Conservation (phyloP, 2,113 vertebrate species). For the Hippoglossus stenolepis region DNA sequence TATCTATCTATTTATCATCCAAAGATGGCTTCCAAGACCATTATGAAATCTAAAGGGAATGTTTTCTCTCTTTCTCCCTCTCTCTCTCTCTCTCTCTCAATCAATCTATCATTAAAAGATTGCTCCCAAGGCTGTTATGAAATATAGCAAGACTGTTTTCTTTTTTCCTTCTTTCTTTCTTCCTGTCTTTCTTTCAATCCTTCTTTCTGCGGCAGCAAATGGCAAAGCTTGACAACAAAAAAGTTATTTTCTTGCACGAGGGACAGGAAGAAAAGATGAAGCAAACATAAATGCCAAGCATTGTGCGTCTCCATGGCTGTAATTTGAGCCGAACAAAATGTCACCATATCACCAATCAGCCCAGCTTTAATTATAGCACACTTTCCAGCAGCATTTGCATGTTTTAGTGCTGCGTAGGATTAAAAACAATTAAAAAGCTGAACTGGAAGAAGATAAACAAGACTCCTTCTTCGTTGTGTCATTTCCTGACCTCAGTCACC, state of each 20-base stretch:
- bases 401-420: constrained; percentile 13
- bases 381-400: constrained; percentile 35
- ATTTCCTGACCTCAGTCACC: constrained; percentile 41
- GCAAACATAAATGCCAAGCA: constrained; percentile 40
- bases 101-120: background rate
- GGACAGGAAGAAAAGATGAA: constrained; percentile 3
- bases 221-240: constrained; percentile 18
- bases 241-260: constrained; percentile 14
- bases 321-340: constrained; percentile 54
- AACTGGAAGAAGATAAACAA: constrained; percentile 26
- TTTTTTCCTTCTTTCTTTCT: background rate
- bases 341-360: constrained; percentile 51
- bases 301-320: constrained; percentile 22
- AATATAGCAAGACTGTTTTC: background rate
- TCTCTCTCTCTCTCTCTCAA: background rate
- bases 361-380: constrained; percentile 42
- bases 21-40: background rate
- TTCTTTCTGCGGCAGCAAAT: constrained; percentile 21
- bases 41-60: too few relatives aligned
- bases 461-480: constrained; percentile 23
- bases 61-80: background rate
- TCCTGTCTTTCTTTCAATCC: background rate
- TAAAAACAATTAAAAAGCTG: constrained; percentile 20
- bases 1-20: background rate
- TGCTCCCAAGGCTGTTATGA: background rate